These are phyloP conservation scores for Cyclargus thomasi DNA, from an alignment of 1,140 invertebrate genomes.

Conservation along the genomic window DNA sequence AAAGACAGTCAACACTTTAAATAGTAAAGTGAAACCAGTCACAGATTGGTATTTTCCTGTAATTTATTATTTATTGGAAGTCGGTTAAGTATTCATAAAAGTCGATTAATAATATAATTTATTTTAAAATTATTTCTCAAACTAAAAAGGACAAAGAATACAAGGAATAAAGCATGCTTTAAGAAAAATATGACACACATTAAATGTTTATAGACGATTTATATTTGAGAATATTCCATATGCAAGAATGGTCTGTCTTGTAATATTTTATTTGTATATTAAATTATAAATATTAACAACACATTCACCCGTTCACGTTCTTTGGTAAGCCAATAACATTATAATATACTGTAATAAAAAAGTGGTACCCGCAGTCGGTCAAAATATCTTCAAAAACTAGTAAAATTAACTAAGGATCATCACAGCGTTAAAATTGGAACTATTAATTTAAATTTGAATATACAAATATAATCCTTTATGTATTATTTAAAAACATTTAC, in stretches of 20 bases:
- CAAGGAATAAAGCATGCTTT: too few relatives aligned
- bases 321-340: slow-evolving; percentile 15
- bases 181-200: too few relatives aligned
- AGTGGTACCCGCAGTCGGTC: neutral
- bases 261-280: neutral
- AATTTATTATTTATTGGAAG: neutral
- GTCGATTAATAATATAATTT: too few relatives aligned
- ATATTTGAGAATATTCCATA: neutral
- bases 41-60: neutral
- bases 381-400: neutral
- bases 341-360: slow-evolving; percentile 1
- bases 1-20: neutral
- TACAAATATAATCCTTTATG: neutral
- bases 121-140: too few relatives aligned
- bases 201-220: neutral
- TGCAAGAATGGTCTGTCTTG: neutral
- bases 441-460: neutral
- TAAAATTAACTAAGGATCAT: slow-evolving; percentile 12
- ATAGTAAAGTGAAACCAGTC: neutral
- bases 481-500: neutral
- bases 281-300: neutral
- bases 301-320: neutral
- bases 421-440: neutral
- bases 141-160: too few relatives aligned
- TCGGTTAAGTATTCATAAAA: too few relatives aligned